phyloP scores from a whole-genome alignment of 2,797 vertebrate genomes.

The Pteronotus mesoamericanus region DNA sequence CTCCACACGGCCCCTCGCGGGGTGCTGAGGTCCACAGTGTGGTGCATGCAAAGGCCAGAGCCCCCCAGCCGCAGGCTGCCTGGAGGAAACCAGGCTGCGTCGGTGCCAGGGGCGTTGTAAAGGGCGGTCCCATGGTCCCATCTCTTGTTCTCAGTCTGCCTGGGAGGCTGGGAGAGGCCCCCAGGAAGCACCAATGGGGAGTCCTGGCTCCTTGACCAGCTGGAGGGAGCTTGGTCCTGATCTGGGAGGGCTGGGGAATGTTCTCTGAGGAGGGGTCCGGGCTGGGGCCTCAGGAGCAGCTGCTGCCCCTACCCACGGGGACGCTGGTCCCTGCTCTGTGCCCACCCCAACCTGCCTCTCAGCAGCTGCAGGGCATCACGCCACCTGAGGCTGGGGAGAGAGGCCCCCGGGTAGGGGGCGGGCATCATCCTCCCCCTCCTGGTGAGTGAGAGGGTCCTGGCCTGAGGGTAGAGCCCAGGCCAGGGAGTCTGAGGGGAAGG shows the following conservation, averaged over 20 bases:
- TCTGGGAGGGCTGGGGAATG: neutral
- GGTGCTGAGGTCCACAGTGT: neutral
- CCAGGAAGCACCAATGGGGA: neutral
- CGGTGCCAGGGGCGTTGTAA: rapidly evolving
- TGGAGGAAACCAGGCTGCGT: neutral
- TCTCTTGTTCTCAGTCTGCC: neutral
- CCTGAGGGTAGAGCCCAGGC: neutral
- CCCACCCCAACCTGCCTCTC: slow-evolving; percentile 11
- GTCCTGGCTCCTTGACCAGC: neutral
- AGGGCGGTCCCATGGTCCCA: rapidly evolving
- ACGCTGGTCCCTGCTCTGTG: neutral
- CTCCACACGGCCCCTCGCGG: neutral
- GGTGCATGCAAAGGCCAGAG: neutral
- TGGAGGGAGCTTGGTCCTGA: neutral
- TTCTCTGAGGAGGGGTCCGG: neutral
- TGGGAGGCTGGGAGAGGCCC: neutral
- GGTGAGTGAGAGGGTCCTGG: neutral
- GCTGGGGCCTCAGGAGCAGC: neutral
- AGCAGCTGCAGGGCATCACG: slow-evolving; percentile 44
- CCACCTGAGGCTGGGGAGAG: slow-evolving; percentile 31
- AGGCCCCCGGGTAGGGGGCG: neutral
- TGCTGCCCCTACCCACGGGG: neutral
- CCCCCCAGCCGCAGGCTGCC: neutral
- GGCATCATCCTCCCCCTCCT: neutral
- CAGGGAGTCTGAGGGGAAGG: neutral